A percentile compares a stretch with the other conserved stretches of the same genome.
These are phyloP conservation scores for Plemyria rubiginata DNA, from an alignment of 2,888 invertebrate genomes.

Conservation along the genomic window DNA sequence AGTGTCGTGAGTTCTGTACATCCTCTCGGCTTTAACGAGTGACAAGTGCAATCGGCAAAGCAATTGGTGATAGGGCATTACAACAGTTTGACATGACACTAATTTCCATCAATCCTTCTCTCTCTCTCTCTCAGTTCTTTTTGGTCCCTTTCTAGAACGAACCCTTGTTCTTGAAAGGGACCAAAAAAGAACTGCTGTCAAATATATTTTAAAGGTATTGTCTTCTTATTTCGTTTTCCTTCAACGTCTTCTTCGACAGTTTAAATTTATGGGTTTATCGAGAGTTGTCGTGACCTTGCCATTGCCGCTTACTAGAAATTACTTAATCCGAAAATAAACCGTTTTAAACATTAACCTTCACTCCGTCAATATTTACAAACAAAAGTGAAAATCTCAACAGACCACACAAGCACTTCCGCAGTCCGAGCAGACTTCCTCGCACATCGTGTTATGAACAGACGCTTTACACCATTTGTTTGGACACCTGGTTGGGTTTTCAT, in stretches of 20 bases:
- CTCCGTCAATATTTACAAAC: conserved; percentile 25
- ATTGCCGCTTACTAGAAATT: conserved; percentile 18
- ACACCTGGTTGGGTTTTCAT: conserved; percentile 36
- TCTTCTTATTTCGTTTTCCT: too few species aligned
- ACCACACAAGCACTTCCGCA: conserved; percentile 13
- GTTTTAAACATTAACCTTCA: conserved; percentile 26
- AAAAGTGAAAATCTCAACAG: conserved; percentile 18
- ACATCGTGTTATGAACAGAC: conserved; percentile 23
- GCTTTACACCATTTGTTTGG: conserved; percentile 36
- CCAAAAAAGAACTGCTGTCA: too few species aligned
- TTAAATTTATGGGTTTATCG: too few species aligned
- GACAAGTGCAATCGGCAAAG: conserved; percentile 35
- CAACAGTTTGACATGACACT: background rate
- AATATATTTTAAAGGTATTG: too few species aligned
- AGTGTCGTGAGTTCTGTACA: conserved; percentile 15
- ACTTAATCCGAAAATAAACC: conserved; percentile 7
- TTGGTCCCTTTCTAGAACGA: too few species aligned
- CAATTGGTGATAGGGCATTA: conserved; percentile 35
- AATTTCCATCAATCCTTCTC: background rate
- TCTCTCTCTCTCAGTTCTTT: too few species aligned
- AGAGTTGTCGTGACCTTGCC: conserved; percentile 12
- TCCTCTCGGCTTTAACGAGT: conserved; percentile 33
- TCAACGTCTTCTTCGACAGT: too few species aligned
- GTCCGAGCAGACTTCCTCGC: conserved; percentile 22
- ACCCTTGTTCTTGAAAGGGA: background rate